Evolutionary conservation across 2,113 vertebrate genomes (phyloP), one percentile per base, ranked within the genome.

Genomic region (Perognathus longimembris): DNA sequence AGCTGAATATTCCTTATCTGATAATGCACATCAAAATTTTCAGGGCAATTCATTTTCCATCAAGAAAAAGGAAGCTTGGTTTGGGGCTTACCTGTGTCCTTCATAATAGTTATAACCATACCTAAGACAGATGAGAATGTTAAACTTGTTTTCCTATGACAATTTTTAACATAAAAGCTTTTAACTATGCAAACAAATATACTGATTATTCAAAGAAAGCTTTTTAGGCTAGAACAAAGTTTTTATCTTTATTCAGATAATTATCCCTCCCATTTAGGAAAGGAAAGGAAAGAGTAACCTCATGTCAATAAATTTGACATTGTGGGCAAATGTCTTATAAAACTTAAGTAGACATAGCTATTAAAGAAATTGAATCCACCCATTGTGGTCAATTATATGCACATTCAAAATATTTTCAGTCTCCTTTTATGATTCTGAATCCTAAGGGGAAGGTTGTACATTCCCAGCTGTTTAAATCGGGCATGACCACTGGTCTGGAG

Each of bases 361-460:
- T 96, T 87, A 87, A 79, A 61, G 66, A 84, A 86, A 28, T 40
- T 78, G 22, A 91, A 59, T 79, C 24, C 82, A 45, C 2, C 14
- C 66, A 54, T 17, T 79, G 32, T 34, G 21, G 4, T 32, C 6
- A 70, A 36, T 79, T 88, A 74, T 40, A 79, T 78, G 78, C 69
- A 9, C 81, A 22, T 66, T 85, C 28, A 88, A 79, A 79, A 92
- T 79, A 73, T 14, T 86, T 71, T 1, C 14, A 86, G 17, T 17
- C 66, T 75, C 7, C 83, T 30, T 64, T 75, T 32, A 71, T 17
- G 17, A 78, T 42, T 6, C 3, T 17, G 20, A 12, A 18, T 45
- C 30, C 11, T 90, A 71, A 11, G 63, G 28, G 42, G 10, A 92
- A 18, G 21, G 28, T n/a, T 69, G 7, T 79, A 26, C 86, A 32